Evolutionary conservation across 2,888 invertebrate species (phyloP).

Genomic region (Nomada hirtipes): DNA sequence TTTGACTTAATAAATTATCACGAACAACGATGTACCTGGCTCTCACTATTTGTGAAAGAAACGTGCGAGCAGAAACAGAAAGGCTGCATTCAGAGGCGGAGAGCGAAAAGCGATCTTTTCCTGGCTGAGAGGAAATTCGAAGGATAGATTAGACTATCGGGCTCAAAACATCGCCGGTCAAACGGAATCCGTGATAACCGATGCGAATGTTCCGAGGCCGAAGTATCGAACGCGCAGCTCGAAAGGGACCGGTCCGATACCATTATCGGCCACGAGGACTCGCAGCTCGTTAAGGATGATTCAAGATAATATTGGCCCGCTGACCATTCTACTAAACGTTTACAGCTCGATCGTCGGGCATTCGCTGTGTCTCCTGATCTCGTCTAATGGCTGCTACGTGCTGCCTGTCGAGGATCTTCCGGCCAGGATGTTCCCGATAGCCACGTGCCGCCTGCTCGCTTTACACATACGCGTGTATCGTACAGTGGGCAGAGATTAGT

Average conservation of each 20-base stretch:
- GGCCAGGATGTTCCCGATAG: constrained; percentile 32
- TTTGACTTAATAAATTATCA: too few species aligned
- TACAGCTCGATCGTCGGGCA: constrained; percentile 51
- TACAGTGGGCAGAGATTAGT: constrained; percentile 17
- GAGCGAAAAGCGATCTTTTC: background rate
- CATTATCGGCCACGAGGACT: constrained; percentile 54
- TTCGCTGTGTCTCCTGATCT: constrained; percentile 34
- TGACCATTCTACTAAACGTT: constrained; percentile 68
- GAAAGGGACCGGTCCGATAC: constrained; percentile 25
- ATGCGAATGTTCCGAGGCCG: constrained; percentile 9
- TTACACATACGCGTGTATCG: constrained; percentile 16
- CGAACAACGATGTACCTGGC: too few species aligned
- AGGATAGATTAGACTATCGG: background rate
- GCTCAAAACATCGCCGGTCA: background rate
- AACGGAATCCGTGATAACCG: background rate
- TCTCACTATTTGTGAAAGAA: background rate
- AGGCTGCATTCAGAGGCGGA: background rate
- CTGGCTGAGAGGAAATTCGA: background rate
- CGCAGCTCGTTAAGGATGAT: constrained; percentile 69
- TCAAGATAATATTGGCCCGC: constrained; percentile 69
- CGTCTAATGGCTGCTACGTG: constrained; percentile 57
- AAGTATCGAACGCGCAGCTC: constrained; percentile 30
- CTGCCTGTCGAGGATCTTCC: constrained; percentile 50
- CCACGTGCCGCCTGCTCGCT: constrained; percentile 37
- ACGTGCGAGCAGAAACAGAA: background rate